Evolutionary conservation across 2,113 vertebrate genomes (phyloP), one percentile per base, ranked within the genome.

Genomic region (Ammodytes marinus): DNA sequence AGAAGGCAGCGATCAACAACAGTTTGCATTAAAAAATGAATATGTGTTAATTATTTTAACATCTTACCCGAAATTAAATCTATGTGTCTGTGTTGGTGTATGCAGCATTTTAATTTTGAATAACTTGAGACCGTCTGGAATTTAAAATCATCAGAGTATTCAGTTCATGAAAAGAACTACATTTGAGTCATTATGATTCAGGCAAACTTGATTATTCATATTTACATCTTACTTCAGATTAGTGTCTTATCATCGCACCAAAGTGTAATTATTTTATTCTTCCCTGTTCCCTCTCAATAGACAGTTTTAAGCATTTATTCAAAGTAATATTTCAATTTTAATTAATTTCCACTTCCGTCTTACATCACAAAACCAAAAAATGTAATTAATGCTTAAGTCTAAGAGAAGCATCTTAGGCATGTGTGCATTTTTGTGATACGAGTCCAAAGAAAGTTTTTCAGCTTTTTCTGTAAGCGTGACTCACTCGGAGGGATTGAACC

Each of bases 31-130:
- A 79, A 68, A 83, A 82, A 61, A 79, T 83, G 74, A 72, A 86
- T 82, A 46, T 85, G 83, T 87, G 69, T 79, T 85, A 88, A 90
- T 79, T 6, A 50, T 72, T 82, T 64, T 70, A 63, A 89, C 81
- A 86, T 90, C 63, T 88, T 52, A 66, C 69, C 59, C 43, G 76
- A 53, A 88, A 77, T 82, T 60, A 85, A 82, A 83, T 72, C n/a
- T 54, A 65, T 27, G 79, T 70, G 76, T 85, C 74, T 77, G 66
- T 63, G 65, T 82, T 57, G 70, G 60, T 65, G 74, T 77, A 73
- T 55, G 68, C 15, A 45, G 84, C 70, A 84, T 84, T 71, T 77
- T 71, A 69, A 87, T 86, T 76, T 59, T 27, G 27, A 50, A 74
- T 72, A 59, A 53, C 52, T 73, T 88, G 63, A 74, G 11, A 84